phyloP scores from a whole-genome alignment of 1,140 invertebrate species.

The Atta texana region DNA sequence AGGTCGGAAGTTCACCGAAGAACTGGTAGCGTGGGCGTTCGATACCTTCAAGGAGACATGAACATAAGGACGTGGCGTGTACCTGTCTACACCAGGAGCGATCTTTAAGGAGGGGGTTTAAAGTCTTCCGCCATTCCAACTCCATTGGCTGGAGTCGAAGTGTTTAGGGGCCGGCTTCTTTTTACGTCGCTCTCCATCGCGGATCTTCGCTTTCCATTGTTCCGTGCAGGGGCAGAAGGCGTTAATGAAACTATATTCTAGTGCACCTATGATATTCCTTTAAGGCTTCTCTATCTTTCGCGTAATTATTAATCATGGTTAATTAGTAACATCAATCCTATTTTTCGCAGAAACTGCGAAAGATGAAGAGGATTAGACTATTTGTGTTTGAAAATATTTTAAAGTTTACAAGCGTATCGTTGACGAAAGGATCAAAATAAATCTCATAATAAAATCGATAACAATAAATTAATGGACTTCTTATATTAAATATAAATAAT shows the following conservation, averaged over 20 bases:
- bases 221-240: conserved; percentile 47
- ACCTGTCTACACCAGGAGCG: conserved; percentile 47
- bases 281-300: background rate
- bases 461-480: too few species aligned
- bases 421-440: background rate
- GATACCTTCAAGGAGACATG: conserved; percentile 74
- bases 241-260: conserved; percentile 70
- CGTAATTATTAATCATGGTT: background rate
- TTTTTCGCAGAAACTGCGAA: background rate
- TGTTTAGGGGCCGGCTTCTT: conserved; percentile 64
- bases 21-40: conserved; percentile 80
- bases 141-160: conserved; percentile 74
- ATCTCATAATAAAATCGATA: background rate
- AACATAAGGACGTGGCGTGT: conserved; percentile 66
- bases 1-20: conserved; percentile 76
- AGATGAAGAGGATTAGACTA: background rate
- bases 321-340: background rate
- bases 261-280: conserved; percentile 8
- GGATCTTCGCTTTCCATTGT: conserved; percentile 46
- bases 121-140: conserved; percentile 72
- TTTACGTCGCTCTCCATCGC: conserved; percentile 25
- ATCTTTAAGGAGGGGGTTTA: conserved; percentile 73
- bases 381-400: background rate
- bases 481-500: too few species aligned
- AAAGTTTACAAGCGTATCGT: background rate